Conservation (phyloP, 2,113 vertebrate genomes). For the Aspiorhynchus laticeps region DNA sequence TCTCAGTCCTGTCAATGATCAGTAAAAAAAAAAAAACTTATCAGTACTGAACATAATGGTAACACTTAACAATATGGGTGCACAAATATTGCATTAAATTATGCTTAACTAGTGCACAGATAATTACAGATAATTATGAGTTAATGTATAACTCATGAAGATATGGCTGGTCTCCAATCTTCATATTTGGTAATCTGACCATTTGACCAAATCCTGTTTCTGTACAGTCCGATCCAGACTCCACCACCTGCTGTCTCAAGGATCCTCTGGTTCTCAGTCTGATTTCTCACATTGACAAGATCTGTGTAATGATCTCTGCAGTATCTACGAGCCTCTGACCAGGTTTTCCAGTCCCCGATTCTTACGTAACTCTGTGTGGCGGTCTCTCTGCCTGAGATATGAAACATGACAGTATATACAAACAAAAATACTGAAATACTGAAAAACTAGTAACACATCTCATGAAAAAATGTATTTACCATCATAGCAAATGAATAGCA, state of each 20-base stretch:
- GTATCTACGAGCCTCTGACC: constrained; percentile 39
- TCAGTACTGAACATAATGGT: no score
- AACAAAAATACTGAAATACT: background rate
- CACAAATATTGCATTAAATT: no score
- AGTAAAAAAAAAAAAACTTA: no score
- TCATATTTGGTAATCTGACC: background rate
- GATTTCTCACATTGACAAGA: constrained; percentile 39
- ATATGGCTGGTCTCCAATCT: constrained; percentile 29
- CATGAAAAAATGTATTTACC: background rate
- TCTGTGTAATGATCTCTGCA: constrained; percentile 43
- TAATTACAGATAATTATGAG: no score
- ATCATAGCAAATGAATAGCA: constrained; percentile 34
- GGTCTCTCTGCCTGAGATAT: background rate
- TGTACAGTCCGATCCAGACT: constrained; percentile 48
- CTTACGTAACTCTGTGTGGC: background rate
- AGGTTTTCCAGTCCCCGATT: background rate
- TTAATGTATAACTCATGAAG: no score
- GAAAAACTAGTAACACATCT: background rate
- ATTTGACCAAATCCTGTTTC: constrained; percentile 41
- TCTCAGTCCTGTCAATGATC: no score
- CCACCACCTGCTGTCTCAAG: background rate
- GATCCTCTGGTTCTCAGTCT: constrained; percentile 37
- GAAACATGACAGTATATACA: background rate
- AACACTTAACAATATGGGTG: no score
- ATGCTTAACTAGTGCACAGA: no score